Evolutionary conservation across 2,888 invertebrate genomes (phyloP), one percentile per base, ranked within the genome.

Genomic region (Heliconius ethilla): DNA sequence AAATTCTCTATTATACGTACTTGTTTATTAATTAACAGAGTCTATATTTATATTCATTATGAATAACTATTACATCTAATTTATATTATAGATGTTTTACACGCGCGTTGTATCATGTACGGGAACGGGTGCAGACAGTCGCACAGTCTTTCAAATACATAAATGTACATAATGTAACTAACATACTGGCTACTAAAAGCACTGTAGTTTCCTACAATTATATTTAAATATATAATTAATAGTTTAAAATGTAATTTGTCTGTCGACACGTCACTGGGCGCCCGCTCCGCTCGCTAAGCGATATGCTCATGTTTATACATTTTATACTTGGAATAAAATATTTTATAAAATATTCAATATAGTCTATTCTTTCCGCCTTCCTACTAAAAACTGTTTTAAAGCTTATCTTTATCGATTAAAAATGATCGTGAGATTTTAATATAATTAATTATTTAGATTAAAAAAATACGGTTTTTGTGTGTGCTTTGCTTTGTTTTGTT

Each of bases 11-110:
- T 77, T 78, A 77, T 66, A 29, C 72, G 63, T 82, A 81, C 75
- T 78, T 79, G 79, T 82, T 81, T 80, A 76, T 81, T 79, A 70
- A 66, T 82, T 77, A 76, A 76, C 78, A 82, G 83, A 83, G 81
- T 83, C 79, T 83, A 81, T 82, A 78, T 75, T 75, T 78, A 67
- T 78, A 75, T 81, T 69, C 59, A 77, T 74, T 78, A 75, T 78
- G 79, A 76, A 79, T 78, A 76, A 75, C 75, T 76, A 66, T 18
- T 65, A 37, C 76, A 70, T 76, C 70, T 76, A 51, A 63, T 76
- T 76, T 79, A 75, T 80, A 77, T 77, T 33, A 55, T 59, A 70
- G 55, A 73, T 75, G 29, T 77, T 70, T 79, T 77, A 66, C 66
- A 70, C 25, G 18, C 51, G 37, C 70, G 51, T 75, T 73, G 55